Evolutionary conservation across 64 coral and sea anemone species (phyloP), one percentile per base, ranked within the genome.

Genomic region (Platygyra sinensis): DNA sequence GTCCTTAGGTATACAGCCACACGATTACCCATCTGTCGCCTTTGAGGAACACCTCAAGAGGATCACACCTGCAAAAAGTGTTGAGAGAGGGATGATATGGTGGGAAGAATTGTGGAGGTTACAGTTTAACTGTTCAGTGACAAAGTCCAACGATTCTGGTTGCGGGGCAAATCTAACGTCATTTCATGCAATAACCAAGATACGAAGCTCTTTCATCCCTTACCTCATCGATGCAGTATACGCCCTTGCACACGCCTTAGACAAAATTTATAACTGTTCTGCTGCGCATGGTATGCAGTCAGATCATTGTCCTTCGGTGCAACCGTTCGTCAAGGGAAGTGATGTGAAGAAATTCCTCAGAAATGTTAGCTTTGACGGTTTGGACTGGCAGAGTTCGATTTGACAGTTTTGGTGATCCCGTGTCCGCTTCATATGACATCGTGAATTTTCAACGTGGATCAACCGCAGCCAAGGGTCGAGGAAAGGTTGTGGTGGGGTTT

Each of bases 71-170:
- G 5, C 25, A 32, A 60, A 80, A 31, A 80, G 78, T 29, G 24
- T 80, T 20, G 50, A 60, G 30, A 36, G 16, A 2, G 78, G 54
- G 0, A 17, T 62, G 50, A 13, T 28, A 19, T 95, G 94, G 94
- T 95, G 94, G 94, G 75, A 89, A 16, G 86, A 87, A 67, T 65
- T 95, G 17, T 95, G 94, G 94, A 89, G 87, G 60, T 62, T 67
- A 28, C 89, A 95, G n/a, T 85, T 88, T 30, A 81, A 87, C 12
- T 95, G 94, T 50, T 71, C 73, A 10, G 74, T 72, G 1, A 86
- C 46, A 14, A 25, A 92, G 71, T 92, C 84, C 10, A 79, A 31
- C 29, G 30, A 89, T 69, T 61, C 55, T 15, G 80, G 83, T 12
- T 76, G 83, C 28, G 94, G 84, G 18, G 67, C 51, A 80, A 80